Conservation (phyloP, 2,113 vertebrate species). For the Pachycephala philippinensis region DNA sequence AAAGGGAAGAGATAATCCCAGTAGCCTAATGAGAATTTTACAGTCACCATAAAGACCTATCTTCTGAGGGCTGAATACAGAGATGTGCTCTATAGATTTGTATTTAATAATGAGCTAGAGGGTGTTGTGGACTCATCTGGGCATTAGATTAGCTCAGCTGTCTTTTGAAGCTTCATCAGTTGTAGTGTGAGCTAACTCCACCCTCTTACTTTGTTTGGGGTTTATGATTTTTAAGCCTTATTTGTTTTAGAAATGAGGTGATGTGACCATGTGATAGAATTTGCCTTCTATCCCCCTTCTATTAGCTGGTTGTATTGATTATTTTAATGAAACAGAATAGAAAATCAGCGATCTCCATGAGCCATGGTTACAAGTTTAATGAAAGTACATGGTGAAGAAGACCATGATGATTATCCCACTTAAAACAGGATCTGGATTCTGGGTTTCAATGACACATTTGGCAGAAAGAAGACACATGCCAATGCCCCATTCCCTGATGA, state of each 20-base stretch:
- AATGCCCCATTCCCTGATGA: neutral
- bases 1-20: slow-evolving; percentile 54
- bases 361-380: neutral
- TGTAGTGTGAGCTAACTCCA: neutral
- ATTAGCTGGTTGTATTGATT: neutral
- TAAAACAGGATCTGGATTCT: neutral
- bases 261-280: neutral
- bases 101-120: neutral
- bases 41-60: slow-evolving; percentile 34
- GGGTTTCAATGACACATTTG: neutral
- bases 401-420: neutral
- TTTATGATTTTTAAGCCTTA: neutral
- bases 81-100: slow-evolving; percentile 34
- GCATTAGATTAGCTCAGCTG: neutral
- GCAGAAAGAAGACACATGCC: neutral
- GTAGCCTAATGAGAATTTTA: slow-evolving; percentile 56
- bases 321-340: neutral
- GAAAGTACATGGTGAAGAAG: neutral
- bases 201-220: neutral
- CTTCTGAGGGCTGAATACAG: slow-evolving; percentile 22
- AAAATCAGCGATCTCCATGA: neutral
- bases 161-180: neutral
- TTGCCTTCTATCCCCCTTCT: neutral
- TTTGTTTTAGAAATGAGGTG: neutral
- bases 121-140: neutral